Conservation (phyloP, 2,113 vertebrate species). For the Phocoena sinus region DNA sequence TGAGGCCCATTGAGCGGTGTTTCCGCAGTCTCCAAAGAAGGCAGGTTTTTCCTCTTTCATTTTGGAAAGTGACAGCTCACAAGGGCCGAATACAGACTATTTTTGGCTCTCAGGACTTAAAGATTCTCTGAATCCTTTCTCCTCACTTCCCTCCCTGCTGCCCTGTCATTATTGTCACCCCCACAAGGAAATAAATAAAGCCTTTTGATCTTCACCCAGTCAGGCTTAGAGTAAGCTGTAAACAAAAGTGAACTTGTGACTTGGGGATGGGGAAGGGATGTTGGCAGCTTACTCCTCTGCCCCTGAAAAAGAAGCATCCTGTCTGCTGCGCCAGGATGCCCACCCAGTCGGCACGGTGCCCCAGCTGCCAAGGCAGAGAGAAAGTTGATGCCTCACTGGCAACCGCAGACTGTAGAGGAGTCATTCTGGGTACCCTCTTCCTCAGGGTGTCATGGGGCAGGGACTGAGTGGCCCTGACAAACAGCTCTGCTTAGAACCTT, state of each 20-base stretch:
- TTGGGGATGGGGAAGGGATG: neutral
- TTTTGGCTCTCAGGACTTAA: slow-evolving; percentile 55
- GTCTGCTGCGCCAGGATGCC: neutral
- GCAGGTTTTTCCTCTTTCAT: slow-evolving; percentile 58
- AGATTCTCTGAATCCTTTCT: slow-evolving; percentile 56
- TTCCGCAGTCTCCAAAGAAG: slow-evolving; percentile 54
- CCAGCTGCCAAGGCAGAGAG: neutral
- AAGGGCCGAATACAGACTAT: slow-evolving; percentile 45
- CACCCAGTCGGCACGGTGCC: neutral
- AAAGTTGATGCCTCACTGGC: neutral
- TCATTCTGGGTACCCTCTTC: neutral
- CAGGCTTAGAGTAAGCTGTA: slow-evolving; percentile 42
- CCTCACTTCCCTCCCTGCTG: slow-evolving; percentile 33
- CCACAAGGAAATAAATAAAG: slow-evolving; percentile 53
- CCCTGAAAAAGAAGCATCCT: slow-evolving; percentile 50
- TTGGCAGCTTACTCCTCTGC: slow-evolving; percentile 27
- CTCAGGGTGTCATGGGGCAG: neutral
- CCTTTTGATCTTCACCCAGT: slow-evolving; percentile 53
- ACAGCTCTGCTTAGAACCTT: neutral
- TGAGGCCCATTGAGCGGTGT: slow-evolving; percentile 25
- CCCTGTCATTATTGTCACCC: slow-evolving; percentile 39
- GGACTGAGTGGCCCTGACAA: neutral
- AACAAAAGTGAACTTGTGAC: slow-evolving; percentile 68
- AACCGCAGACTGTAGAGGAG: neutral
- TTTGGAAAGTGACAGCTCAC: slow-evolving; percentile 65